Evolutionary conservation across 2,888 invertebrate genomes (phyloP).

Genomic region (Gymnosoma rotundatum): DNA sequence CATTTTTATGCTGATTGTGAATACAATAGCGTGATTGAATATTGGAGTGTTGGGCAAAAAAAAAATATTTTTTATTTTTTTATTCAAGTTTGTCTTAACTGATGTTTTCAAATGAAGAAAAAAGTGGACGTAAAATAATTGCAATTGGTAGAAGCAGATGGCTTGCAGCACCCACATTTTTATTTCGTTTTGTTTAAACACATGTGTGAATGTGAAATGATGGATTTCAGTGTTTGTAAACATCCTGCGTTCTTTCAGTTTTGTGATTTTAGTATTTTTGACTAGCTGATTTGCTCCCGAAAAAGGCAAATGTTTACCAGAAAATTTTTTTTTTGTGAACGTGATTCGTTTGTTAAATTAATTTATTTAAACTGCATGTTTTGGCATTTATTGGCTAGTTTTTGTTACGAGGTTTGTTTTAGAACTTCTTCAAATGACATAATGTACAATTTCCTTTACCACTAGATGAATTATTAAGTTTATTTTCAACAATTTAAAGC

Average conservation of each 20-base stretch:
- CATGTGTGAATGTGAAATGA: neutral
- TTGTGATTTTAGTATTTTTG: conserved; percentile 42
- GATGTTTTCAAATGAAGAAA: neutral
- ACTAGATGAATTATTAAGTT: too few relatives aligned
- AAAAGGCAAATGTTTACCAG: conserved; percentile 68
- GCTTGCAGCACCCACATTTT: neutral
- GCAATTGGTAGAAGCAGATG: neutral
- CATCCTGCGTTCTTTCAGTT: neutral
- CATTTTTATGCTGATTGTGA: conserved; percentile 40
- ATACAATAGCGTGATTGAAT: conserved; percentile 48
- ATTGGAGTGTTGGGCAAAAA: conserved; percentile 9
- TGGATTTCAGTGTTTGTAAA: neutral
- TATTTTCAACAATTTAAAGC: too few relatives aligned
- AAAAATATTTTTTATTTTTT: neutral
- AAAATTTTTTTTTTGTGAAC: conserved; percentile 58
- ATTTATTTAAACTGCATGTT: conserved; percentile 62
- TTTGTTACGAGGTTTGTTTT: neutral
- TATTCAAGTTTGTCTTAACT: neutral
- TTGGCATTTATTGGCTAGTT: neutral
- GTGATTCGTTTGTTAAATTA: conserved; percentile 73
- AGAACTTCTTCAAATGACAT: neutral
- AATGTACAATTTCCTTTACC: neutral
- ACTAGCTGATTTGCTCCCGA: conserved; percentile 33
- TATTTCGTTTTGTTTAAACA: neutral
- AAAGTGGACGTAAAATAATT: conserved; percentile 1